Evolutionary conservation across 2,797 vertebrate genomes (phyloP).

Genomic region (Micropoecilia bifurca): DNA sequence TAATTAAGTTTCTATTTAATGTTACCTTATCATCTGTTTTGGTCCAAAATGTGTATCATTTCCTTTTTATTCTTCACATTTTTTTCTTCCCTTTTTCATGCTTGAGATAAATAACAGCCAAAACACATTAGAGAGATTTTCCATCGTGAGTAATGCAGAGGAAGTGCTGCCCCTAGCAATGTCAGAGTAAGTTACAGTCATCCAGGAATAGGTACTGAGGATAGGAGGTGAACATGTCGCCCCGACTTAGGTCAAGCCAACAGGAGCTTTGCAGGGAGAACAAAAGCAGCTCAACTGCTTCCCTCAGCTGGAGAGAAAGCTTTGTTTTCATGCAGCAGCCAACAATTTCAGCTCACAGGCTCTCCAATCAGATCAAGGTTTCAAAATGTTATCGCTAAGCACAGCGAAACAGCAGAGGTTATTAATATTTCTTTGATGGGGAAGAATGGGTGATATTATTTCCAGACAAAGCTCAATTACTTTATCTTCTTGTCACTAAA

Average conservation of each 20-base stretch:
- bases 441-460: conserved; percentile 6
- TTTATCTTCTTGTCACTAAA: conserved; percentile 20
- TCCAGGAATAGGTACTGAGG: conserved; percentile 79
- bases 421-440: conserved; percentile 40
- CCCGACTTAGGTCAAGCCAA: conserved; percentile 75
- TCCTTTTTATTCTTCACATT: conserved; percentile 18
- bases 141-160: conserved; percentile 72
- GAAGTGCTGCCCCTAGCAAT: conserved; percentile 74
- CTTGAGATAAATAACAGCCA: conserved; percentile 70
- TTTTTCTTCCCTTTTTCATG: conserved; percentile 28
- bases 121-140: conserved; percentile 68
- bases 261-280: conserved; percentile 68
- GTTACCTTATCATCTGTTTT: conserved; percentile 10
- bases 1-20: not conserved
- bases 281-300: conserved; percentile 67
- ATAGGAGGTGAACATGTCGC: conserved; percentile 79
- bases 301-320: conserved; percentile 49
- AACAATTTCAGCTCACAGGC: conserved; percentile 42
- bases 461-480: conserved; percentile 24
- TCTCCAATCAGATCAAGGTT: conserved; percentile 48
- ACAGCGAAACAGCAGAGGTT: conserved; percentile 17
- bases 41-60: conserved; percentile 18
- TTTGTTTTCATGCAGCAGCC: conserved; percentile 55
- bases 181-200: conserved; percentile 82
- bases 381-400: conserved; percentile 33